phyloP scores from a whole-genome alignment of 2,113 vertebrate species.

The Thamnophis sirtalis region DNA sequence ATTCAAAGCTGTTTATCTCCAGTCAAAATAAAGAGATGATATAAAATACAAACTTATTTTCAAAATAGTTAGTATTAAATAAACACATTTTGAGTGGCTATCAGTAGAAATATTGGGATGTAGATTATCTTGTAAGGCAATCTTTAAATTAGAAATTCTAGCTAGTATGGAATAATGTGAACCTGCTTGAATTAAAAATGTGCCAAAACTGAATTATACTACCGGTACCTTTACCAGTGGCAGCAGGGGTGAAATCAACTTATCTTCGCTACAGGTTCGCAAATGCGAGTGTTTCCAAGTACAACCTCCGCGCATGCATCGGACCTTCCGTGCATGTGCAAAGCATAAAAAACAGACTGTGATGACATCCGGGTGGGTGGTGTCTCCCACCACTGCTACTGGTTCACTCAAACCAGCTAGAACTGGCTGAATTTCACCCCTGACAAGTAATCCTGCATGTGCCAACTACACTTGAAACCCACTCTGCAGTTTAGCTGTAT shows the following conservation, averaged over 20 bases:
- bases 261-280: too few relatives aligned
- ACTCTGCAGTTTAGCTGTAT: background rate
- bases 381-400: too few relatives aligned
- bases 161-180: background rate
- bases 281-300: too few relatives aligned
- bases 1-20: constrained; percentile 40
- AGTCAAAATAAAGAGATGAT: constrained; percentile 55
- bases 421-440: too few relatives aligned
- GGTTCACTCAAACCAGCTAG: too few relatives aligned
- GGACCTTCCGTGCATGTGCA: too few relatives aligned
- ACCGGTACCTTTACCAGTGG: background rate
- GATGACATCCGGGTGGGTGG: too few relatives aligned
- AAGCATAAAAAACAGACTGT: too few relatives aligned
- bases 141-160: background rate
- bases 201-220: background rate
- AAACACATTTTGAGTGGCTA: constrained; percentile 33
- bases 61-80: constrained; percentile 46
- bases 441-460: background rate
- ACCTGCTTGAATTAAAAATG: background rate
- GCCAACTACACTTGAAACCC: background rate
- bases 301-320: too few relatives aligned
- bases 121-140: background rate
- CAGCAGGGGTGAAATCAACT: background rate
- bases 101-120: background rate
- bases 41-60: constrained; percentile 39